phyloP scores from a whole-genome alignment of 2,797 vertebrate genomes.

The Thripadectes ignobilis region DNA sequence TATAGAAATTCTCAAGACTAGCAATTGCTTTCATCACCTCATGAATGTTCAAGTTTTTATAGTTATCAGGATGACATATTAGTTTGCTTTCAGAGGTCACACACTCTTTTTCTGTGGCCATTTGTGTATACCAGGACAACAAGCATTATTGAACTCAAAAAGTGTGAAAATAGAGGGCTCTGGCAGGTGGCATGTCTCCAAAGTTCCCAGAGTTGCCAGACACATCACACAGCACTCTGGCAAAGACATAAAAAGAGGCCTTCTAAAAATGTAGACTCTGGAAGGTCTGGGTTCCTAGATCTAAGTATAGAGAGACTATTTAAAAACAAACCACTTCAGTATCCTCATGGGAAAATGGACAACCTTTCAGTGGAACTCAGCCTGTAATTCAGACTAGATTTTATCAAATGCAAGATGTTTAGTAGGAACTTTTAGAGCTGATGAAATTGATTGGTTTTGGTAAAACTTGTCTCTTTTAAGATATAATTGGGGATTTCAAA shows the following conservation, averaged over 20 bases:
- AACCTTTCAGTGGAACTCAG: background rate
- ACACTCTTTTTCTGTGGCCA: background rate
- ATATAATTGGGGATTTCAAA: background rate
- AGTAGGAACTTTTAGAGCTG: background rate
- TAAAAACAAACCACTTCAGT: background rate
- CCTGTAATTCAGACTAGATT: background rate
- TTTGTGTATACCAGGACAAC: background rate
- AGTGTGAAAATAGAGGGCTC: background rate
- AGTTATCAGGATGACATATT: background rate
- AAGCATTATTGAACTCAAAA: background rate
- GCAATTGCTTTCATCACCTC: background rate
- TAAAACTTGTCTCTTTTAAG: background rate
- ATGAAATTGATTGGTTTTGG: background rate
- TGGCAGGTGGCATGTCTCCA: background rate
- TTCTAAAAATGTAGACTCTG: background rate
- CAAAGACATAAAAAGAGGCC: accelerated
- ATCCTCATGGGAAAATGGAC: background rate
- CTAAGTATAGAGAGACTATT: background rate
- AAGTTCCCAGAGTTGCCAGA: background rate
- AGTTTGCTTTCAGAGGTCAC: background rate
- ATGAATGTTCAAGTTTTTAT: background rate
- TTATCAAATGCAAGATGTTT: background rate
- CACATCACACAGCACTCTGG: accelerated
- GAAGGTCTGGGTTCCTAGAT: background rate
- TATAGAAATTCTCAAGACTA: background rate